phyloP scores from a whole-genome alignment of 2,888 invertebrate species.

The Trichogramma evanescens region DNA sequence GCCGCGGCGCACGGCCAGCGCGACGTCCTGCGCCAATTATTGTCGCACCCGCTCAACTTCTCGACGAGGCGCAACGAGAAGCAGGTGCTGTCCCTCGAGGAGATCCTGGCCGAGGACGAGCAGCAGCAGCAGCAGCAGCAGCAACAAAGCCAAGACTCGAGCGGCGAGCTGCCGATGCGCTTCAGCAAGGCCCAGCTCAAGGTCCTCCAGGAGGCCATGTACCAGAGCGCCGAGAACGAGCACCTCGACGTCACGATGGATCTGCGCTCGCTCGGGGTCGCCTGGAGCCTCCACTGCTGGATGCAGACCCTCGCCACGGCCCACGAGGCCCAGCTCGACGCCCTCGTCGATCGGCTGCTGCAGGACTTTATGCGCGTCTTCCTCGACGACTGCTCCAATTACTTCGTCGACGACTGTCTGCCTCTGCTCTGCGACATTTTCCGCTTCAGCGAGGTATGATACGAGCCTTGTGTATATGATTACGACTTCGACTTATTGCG shows the following conservation, averaged over 20 bases:
- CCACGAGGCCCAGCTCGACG: conserved; percentile 74
- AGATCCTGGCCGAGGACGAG: conserved; percentile 70
- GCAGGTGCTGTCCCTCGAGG: conserved; percentile 79
- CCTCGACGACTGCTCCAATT: conserved; percentile 81
- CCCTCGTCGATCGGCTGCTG: conserved; percentile 78
- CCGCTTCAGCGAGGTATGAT: conserved; percentile 73
- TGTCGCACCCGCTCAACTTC: conserved; percentile 65
- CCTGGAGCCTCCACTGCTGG: conserved; percentile 92
- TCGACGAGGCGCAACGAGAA: conserved; percentile 52
- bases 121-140: conserved; percentile 27
- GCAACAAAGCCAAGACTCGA: conserved; percentile 20
- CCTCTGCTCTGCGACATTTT: conserved; percentile 85
- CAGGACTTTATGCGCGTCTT: conserved; percentile 88
- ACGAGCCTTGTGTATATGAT: not conserved
- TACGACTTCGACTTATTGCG: not conserved
- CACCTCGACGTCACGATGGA: conserved; percentile 86
- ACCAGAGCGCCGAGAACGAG: conserved; percentile 87
- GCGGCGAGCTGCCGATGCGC: conserved; percentile 42
- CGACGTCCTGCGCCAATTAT: conserved; percentile 66
- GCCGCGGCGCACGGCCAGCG: conserved; percentile 85
- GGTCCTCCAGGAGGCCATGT: conserved; percentile 87
- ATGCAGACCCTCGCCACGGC: conserved; percentile 82
- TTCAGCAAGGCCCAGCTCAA: conserved; percentile 77
- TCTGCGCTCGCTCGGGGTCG: conserved; percentile 75
- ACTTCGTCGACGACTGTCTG: conserved; percentile 84